These are phyloP conservation scores for Crotalus viridis DNA, from an alignment of 2,113 vertebrate species.

Conservation along the genomic window DNA sequence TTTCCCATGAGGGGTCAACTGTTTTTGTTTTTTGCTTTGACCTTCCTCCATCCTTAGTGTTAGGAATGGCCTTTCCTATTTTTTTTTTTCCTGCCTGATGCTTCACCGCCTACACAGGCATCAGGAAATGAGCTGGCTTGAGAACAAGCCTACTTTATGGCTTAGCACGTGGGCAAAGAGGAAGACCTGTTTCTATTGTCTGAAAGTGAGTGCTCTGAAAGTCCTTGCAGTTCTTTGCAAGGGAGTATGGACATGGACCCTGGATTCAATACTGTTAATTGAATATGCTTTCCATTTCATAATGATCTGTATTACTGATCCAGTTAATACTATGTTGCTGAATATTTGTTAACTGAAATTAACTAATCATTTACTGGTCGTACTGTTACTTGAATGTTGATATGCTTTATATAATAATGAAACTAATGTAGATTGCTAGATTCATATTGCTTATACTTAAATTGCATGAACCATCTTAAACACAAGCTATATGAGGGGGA, in stretches of 20 bases:
- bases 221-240: neutral
- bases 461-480: neutral
- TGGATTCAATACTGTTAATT: neutral
- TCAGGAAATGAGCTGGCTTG: neutral
- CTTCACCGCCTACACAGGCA: neutral
- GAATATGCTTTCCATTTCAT: neutral
- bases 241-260: neutral
- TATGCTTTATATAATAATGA: neutral
- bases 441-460: neutral
- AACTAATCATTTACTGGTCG: neutral
- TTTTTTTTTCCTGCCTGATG: neutral
- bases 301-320: neutral
- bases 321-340: neutral
- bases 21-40: neutral
- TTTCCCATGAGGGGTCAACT: neutral
- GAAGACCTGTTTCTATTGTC: neutral
- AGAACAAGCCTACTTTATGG: neutral
- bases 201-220: neutral
- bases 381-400: neutral
- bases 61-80: neutral
- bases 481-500: neutral
- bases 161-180: neutral
- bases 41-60: neutral
- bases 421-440: neutral
- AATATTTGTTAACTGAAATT: neutral